Evolutionary conservation across 2,113 vertebrate species (phyloP).

Genomic region (Onychostruthus taczanowskii): DNA sequence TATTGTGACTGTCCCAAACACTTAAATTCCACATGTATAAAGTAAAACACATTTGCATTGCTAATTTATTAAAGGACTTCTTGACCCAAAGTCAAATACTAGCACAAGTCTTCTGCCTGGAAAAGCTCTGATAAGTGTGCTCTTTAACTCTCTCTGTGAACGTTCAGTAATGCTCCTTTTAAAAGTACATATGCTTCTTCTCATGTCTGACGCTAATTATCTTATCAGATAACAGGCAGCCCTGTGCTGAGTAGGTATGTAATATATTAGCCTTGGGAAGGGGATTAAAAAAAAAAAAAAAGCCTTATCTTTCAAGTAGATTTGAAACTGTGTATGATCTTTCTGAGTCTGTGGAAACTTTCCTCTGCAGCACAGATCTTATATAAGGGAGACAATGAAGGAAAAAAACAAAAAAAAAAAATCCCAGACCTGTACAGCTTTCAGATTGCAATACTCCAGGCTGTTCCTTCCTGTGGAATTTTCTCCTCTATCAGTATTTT

Average conservation of each 20-base stretch:
- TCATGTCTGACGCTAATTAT: slow-evolving; percentile 57
- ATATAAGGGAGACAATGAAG: not conserved
- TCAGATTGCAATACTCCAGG: not conserved
- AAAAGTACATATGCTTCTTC: slow-evolving; percentile 35
- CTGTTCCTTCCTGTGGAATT: not conserved
- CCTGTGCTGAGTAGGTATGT: slow-evolving; percentile 54
- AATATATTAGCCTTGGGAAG: slow-evolving; percentile 44
- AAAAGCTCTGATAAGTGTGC: slow-evolving; percentile 37
- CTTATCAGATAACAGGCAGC: slow-evolving; percentile 64
- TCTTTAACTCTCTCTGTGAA: slow-evolving; percentile 22
- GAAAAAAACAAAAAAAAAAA: not conserved
- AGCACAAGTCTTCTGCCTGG: not conserved
- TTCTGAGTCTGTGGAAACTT: slow-evolving; percentile 23
- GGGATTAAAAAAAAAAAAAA: not conserved
- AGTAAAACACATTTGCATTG: slow-evolving; percentile 60
- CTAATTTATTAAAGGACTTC: slow-evolving; percentile 47
- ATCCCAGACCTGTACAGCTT: not conserved
- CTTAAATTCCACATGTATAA: slow-evolving; percentile 44
- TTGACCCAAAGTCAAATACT: slow-evolving; percentile 46
- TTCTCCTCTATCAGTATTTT: slow-evolving; percentile 34
- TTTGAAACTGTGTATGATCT: slow-evolving; percentile 54
- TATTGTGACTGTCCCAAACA: slow-evolving; percentile 15
- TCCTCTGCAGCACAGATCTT: slow-evolving; percentile 30
- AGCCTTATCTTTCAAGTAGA: slow-evolving; percentile 46
- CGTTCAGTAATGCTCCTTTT: not conserved